Percentiles rank a stretch among this genome's conserved stretches.
phyloP scores from a whole-genome alignment of 2,113 vertebrate genomes.

The Henicopernis longicauda region DNA sequence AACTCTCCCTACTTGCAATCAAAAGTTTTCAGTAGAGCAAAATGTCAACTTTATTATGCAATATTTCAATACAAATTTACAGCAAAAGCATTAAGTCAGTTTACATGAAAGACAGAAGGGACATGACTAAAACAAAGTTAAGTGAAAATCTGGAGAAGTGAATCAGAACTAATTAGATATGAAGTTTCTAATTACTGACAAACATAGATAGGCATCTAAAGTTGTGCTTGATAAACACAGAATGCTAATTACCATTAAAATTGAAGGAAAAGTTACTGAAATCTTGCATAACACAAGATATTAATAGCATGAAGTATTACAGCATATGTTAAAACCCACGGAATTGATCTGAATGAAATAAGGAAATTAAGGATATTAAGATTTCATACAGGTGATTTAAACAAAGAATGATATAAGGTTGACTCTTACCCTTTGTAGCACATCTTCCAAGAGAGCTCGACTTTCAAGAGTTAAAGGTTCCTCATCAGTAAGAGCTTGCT shows the following conservation, averaged over 20 bases:
- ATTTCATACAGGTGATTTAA: background rate
- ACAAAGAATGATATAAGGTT: background rate
- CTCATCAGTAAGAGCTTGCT: conserved; percentile 53
- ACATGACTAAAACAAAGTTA: background rate
- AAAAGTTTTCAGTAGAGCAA: background rate
- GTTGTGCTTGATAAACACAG: background rate
- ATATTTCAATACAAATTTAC: background rate
- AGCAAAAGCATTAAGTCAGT: background rate
- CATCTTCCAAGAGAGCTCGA: conserved; percentile 57
- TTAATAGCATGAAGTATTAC: background rate
- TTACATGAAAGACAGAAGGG: background rate
- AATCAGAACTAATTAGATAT: background rate
- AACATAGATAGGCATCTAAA: background rate
- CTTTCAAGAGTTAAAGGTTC: conserved; percentile 72
- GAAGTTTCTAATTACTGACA: background rate
- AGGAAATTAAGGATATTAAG: background rate
- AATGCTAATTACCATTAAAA: background rate
- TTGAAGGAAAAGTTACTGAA: background rate
- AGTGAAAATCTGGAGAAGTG: background rate
- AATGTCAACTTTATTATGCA: background rate
- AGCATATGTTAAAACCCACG: background rate
- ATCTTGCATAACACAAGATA: background rate
- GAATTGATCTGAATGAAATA: background rate
- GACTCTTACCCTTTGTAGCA: conserved; percentile 66
- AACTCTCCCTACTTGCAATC: background rate